phyloP scores from a whole-genome alignment of 2,113 vertebrate genomes.

The Cepphus grylle region DNA sequence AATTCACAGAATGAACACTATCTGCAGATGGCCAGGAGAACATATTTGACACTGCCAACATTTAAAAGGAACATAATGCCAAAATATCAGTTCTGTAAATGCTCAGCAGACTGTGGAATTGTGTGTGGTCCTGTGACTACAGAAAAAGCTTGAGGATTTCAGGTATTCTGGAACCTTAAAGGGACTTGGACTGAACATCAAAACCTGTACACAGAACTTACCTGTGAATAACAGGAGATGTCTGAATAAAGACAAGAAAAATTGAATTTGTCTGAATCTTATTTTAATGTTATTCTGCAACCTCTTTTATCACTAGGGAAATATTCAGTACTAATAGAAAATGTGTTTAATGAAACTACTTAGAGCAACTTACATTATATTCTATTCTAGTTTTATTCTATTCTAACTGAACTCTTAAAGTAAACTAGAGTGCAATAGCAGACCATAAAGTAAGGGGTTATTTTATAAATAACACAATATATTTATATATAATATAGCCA shows the following conservation, averaged over 20 bases:
- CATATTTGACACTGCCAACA: neutral
- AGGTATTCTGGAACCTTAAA: neutral
- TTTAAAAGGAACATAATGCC: neutral
- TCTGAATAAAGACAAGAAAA: neutral
- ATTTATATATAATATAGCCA: neutral
- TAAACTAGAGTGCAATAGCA: neutral
- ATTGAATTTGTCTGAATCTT: neutral
- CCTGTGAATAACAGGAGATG: neutral
- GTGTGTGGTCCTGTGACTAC: neutral
- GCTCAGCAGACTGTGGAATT: neutral
- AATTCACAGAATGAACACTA: neutral
- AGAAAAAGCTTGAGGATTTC: neutral
- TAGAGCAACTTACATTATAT: neutral
- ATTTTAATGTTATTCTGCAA: neutral
- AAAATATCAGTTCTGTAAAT: neutral
- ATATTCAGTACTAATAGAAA: neutral
- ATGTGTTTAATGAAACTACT: neutral
- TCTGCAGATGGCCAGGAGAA: neutral
- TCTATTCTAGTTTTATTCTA: neutral
- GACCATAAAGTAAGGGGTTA: neutral
- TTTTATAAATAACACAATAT: neutral
- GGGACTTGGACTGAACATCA: neutral
- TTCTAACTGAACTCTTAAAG: neutral
- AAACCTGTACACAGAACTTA: neutral
- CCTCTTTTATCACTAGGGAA: neutral